Evolutionary conservation across 2,797 vertebrate species (phyloP), one percentile per base, ranked within the genome.

Genomic region (Hapalemur alaotrensis): DNA sequence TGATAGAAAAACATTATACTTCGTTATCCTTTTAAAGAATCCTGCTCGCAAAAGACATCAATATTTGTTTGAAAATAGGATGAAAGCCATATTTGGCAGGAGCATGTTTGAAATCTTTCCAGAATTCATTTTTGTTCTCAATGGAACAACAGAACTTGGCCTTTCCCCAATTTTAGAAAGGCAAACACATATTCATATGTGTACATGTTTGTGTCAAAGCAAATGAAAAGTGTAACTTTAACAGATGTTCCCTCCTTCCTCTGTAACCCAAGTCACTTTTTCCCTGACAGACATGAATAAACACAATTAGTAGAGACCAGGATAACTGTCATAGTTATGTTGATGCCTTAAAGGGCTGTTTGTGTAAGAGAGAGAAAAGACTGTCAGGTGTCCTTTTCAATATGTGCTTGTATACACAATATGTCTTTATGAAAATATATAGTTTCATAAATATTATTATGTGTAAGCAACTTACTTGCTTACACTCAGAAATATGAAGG

Each of bases 51-150:
- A 95, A 89, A 95, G 46, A 61, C 50, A 97, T 89, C 61, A 93
- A 94, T 97, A 91, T 96, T 98, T 97, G 95, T 95, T 94, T 97
- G 59, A 89, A 97, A 97, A 91, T 80, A 97, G 83, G 52, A 95
- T 89, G 87, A 95, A 96, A 95, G 87, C 32, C 89, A n/a, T 94
- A 90, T 90, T 97, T 97, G 89, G 91, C 96, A 98, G 69, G 25
- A 95, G 22, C 25, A 88, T 25, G 20, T 81, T 96, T 98, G 96
- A 97, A 97, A 93, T 88, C 46, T 50, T 93, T 97, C 96, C 96
- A 97, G 76, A 93, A 93, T 82, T 3, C 92, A 95, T 95, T 98
- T 97, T 94, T 97, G 81, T 82, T 97, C 87, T 96, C 95, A 96
- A 59, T 93, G 84, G 92, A 96, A 98, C 81, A 97, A 97, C 79